Percentiles rank a stretch among this genome's conserved stretches.
Evolutionary conservation across 2,888 invertebrate species (phyloP).

Genomic region (Stictocephala bisonia): DNA sequence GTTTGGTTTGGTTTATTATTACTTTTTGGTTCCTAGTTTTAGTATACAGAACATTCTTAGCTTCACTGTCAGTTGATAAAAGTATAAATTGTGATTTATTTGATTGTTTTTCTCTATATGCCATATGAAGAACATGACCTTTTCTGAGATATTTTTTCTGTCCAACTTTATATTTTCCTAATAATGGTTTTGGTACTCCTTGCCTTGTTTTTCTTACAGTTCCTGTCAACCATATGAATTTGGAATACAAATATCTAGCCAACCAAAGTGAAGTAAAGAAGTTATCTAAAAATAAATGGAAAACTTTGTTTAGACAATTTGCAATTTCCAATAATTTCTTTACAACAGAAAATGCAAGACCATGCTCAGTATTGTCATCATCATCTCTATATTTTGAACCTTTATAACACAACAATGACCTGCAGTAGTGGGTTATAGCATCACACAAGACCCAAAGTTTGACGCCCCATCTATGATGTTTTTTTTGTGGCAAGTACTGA

Average conservation of each 20-base stretch:
- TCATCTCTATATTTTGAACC: conserved; percentile 1
- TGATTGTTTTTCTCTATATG: no score
- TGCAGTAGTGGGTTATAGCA: conserved; percentile 25
- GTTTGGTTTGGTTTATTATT: no score
- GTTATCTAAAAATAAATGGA: conserved; percentile 32
- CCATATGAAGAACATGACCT: no score
- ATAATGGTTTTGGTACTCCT: no score
- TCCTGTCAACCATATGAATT: not conserved
- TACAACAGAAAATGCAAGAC: conserved; percentile 23
- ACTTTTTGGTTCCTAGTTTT: no score
- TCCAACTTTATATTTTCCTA: no score
- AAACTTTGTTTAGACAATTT: conserved; percentile 25
- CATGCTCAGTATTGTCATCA: not conserved
- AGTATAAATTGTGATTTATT: no score
- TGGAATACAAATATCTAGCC: not conserved
- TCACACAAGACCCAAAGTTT: conserved; percentile 38
- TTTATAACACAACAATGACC: conserved; percentile 14
- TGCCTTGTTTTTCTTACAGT: no score
- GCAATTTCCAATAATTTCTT: not conserved
- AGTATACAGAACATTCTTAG: no score
- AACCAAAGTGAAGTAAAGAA: conserved; percentile 14
- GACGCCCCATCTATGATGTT: conserved; percentile 40
- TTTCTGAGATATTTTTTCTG: no score
- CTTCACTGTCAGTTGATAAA: no score
- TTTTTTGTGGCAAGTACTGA: conserved; percentile 40